These are phyloP conservation scores for Temnothorax longispinosus DNA, from an alignment of 1,140 invertebrate species.

Conservation along the genomic window DNA sequence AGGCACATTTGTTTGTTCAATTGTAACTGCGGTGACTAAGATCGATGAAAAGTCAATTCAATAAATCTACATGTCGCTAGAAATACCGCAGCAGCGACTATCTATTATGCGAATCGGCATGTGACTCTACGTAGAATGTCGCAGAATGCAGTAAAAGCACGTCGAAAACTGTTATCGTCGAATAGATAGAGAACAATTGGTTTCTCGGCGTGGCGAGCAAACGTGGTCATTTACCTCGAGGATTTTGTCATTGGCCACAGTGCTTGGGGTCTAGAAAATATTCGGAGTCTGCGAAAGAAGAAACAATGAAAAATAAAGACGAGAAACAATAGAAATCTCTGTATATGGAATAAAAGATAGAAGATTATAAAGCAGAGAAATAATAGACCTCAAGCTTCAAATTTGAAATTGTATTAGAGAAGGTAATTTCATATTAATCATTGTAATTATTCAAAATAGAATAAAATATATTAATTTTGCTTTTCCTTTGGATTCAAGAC, in stretches of 20 bases:
- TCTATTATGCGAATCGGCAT: neutral
- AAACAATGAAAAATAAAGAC: neutral
- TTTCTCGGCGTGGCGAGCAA: neutral
- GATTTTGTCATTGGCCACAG: neutral
- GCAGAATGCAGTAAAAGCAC: neutral
- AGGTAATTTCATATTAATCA: neutral
- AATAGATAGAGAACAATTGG: conserved; percentile 18
- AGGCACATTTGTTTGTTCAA: conserved; percentile 64
- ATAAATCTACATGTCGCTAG: conserved; percentile 62
- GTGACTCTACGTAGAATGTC: neutral
- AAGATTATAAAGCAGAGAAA: neutral
- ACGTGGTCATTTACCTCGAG: neutral
- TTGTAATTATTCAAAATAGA: neutral
- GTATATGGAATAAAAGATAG: neutral
- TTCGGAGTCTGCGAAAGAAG: neutral
- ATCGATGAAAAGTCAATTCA: conserved; percentile 71
- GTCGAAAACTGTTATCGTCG: neutral
- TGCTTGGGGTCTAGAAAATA: neutral
- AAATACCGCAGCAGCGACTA: conserved; percentile 1
- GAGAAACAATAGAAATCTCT: neutral
- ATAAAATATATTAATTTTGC: neutral
- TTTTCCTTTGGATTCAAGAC: neutral
- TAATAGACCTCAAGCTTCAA: neutral
- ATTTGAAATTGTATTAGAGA: neutral
- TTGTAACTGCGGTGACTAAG: conserved; percentile 48